Evolutionary conservation across 2,888 invertebrate genomes (phyloP).

Genomic region (Cephus nigrinus): DNA sequence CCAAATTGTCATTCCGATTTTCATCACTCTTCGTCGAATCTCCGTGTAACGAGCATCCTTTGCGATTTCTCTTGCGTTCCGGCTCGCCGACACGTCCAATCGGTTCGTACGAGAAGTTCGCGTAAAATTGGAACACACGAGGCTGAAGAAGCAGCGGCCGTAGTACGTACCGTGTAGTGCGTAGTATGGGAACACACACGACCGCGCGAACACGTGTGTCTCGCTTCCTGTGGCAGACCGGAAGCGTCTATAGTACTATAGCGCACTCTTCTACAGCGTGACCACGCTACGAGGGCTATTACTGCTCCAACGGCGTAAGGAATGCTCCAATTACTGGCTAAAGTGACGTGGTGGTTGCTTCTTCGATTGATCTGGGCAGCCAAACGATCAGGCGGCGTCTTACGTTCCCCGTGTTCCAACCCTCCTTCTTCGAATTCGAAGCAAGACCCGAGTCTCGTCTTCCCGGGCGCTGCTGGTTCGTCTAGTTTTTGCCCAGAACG

Average conservation of each 20-base stretch:
- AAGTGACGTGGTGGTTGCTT: conserved; percentile 9
- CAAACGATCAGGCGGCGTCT: background rate
- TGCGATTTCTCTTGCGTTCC: background rate
- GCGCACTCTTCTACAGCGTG: conserved; percentile 58
- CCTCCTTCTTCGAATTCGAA: too few relatives aligned
- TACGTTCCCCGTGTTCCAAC: too few relatives aligned
- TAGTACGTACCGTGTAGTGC: conserved; percentile 5
- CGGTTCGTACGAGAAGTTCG: conserved; percentile 32
- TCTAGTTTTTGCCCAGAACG: too few relatives aligned
- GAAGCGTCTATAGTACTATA: conserved; percentile 64
- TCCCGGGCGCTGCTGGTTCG: too few relatives aligned
- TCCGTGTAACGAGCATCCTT: too few relatives aligned
- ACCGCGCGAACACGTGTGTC: conserved; percentile 60
- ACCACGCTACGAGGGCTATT: conserved; percentile 59
- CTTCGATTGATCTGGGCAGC: conserved; percentile 10
- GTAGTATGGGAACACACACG: conserved; percentile 53
- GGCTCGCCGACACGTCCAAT: conserved; percentile 25
- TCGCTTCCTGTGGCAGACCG: conserved; percentile 61
- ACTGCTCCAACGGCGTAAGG: conserved; percentile 54
- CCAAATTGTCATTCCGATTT: too few relatives aligned
- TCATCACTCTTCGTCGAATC: background rate
- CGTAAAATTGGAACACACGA: conserved; percentile 32
- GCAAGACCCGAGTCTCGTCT: too few relatives aligned
- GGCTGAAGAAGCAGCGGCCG: too few relatives aligned
- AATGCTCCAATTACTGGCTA: conserved; percentile 53